A percentile compares a stretch with the other conserved stretches of the same genome.
phyloP scores from a whole-genome alignment of 2,797 vertebrate genomes.

The Hemitrygon akajei region DNA sequence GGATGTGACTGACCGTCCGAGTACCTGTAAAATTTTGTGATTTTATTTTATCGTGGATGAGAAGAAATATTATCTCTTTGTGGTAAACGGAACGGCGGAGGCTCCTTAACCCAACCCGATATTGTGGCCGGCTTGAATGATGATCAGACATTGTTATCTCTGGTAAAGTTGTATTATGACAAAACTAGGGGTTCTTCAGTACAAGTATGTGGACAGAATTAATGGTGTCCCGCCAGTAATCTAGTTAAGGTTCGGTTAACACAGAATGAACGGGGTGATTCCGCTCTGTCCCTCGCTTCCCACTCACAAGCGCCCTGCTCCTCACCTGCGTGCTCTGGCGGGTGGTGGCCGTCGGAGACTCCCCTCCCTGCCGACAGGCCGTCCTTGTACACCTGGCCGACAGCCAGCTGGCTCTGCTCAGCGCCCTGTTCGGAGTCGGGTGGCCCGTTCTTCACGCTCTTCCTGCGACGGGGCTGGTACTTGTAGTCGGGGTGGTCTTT shows the following conservation, averaged over 20 bases:
- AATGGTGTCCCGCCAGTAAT: neutral
- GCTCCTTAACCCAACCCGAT: neutral
- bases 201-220: neutral
- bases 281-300: neutral
- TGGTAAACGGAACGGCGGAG: neutral
- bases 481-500: constrained; percentile 98
- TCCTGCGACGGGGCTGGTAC: constrained; percentile 88
- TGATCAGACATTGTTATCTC: neutral
- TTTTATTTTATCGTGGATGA: neutral
- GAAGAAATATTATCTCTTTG: too few species aligned
- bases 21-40: too few species aligned
- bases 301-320: too few species aligned
- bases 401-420: constrained; percentile 68
- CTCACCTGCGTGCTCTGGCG: constrained; percentile 76
- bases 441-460: constrained; percentile 85
- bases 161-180: neutral
- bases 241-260: neutral
- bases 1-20: too few species aligned
- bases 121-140: neutral
- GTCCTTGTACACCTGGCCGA: constrained; percentile 73
- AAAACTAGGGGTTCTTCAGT: too few species aligned
- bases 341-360: constrained; percentile 71
- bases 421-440: constrained; percentile 80
- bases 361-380: constrained; percentile 57
- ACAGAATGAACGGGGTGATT: neutral